Evolutionary conservation across 1,140 invertebrate species (phyloP), one percentile per base, ranked within the genome.

Genomic region (Drosophila kikkawai): DNA sequence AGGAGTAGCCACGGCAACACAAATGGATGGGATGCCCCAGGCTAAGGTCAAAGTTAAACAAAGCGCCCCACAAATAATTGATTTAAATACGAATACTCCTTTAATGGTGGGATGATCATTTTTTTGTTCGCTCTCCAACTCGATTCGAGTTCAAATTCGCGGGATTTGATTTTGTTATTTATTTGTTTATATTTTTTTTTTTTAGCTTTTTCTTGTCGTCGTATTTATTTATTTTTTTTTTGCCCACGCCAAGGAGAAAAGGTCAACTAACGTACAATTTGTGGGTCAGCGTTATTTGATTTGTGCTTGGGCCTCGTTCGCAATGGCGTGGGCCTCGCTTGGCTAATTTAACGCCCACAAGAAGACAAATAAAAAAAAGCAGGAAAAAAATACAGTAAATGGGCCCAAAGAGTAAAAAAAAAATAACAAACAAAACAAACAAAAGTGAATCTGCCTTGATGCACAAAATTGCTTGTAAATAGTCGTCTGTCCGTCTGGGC

Each of bases 211-310:
- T 34, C 51, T 47, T 17, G 48, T 56, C 29, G 58, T 47, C 47
- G 47, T 48, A 48, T 48, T 48, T 48, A n/a, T 22, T 26, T 32
- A 26, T 45, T 13, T 26, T 32, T 34, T 61, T 53, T 57, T 73
- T 68, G 59, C 64, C 60, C 48, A 78, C 76, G 75, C 64, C 76
- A 76, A 82, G 79, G 64, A 73, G 79, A 68, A 75, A 88, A 88
- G 84, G 84, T 88, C 84, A 90, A 88, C 81, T 90, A 88, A 90
- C 74, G 85, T 87, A 84, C 87, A 91, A 91, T 91, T 91, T 91
- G 87, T 91, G 80, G 87, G 87, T 91, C 87, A 91, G 57, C 88
- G 77, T 91, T 84, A 87, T 91, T 91, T 91, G 87, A 91, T 91
- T 91, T 91, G 88, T 91, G 68, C 70, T 77, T 64, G 50, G 71